Evolutionary conservation across 2,888 invertebrate genomes (phyloP).

Genomic region (Pristionchus maxplancki): DNA sequence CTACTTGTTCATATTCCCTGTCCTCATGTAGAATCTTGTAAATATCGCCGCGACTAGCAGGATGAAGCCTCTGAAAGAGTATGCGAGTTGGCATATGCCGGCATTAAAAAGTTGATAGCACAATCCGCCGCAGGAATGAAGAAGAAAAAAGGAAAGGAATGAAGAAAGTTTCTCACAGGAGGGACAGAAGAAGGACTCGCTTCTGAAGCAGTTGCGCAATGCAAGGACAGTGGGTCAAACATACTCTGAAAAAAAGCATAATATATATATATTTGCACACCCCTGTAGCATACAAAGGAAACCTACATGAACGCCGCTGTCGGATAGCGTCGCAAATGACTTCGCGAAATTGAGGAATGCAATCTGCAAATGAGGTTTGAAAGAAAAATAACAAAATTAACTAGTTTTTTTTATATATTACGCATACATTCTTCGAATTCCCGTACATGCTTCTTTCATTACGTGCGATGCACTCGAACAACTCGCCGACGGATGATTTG

Average conservation of each 20-base stretch:
- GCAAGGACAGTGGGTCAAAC: constrained; percentile 5
- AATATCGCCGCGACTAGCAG: neutral
- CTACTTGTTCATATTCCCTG: neutral
- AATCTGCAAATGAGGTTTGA: neutral
- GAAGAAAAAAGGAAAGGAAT: too few relatives aligned
- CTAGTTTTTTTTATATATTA: too few relatives aligned
- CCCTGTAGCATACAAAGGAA: neutral
- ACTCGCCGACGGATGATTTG: neutral
- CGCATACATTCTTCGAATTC: neutral
- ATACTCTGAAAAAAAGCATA: neutral
- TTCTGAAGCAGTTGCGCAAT: neutral
- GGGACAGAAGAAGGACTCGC: neutral
- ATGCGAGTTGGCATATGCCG: neutral
- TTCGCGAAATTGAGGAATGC: constrained; percentile 38
- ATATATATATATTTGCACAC: neutral
- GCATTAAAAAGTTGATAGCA: too few relatives aligned
- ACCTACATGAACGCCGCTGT: neutral
- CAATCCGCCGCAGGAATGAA: too few relatives aligned
- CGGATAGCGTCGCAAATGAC: constrained; percentile 7
- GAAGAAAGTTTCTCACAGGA: neutral
- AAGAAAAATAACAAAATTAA: neutral
- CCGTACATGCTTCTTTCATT: constrained; percentile 19
- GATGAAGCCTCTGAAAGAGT: neutral
- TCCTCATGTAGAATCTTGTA: neutral
- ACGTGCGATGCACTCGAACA: neutral